phyloP scores from a whole-genome alignment of 2,888 invertebrate species.

The Synergus umbraculus region DNA sequence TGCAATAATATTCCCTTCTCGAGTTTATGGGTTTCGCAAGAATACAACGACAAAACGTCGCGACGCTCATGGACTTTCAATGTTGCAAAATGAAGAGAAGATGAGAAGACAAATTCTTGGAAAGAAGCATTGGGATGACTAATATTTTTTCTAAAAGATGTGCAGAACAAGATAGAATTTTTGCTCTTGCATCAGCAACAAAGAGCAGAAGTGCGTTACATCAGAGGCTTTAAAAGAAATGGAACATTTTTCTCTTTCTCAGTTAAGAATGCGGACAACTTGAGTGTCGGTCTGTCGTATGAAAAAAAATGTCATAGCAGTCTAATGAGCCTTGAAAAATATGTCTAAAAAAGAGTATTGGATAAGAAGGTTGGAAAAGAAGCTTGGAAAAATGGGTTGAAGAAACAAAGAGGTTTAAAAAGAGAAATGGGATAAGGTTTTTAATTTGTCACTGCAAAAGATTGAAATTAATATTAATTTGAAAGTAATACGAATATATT shows the following conservation, averaged over 20 bases:
- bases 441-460: background rate
- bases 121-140: conserved; percentile 6
- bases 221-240: background rate
- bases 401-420: too few species aligned
- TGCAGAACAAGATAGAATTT: background rate
- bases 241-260: background rate
- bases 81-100: background rate
- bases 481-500: too few species aligned
- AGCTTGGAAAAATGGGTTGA: too few species aligned
- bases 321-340: too few species aligned
- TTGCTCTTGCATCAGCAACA: background rate
- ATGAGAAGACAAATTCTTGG: background rate
- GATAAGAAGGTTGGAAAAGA: too few species aligned
- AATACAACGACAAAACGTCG: background rate
- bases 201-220: background rate
- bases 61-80: background rate
- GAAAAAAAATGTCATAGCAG: too few species aligned
- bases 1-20: conserved; percentile 19
- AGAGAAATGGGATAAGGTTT: too few species aligned
- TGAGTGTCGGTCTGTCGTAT: too few species aligned
- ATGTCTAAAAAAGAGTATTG: too few species aligned
- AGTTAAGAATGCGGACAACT: background rate
- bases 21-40: background rate
- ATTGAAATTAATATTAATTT: too few species aligned
- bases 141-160: background rate